phyloP scores from a whole-genome alignment of 2,888 invertebrate genomes.

The Drosophila longiperda region DNA sequence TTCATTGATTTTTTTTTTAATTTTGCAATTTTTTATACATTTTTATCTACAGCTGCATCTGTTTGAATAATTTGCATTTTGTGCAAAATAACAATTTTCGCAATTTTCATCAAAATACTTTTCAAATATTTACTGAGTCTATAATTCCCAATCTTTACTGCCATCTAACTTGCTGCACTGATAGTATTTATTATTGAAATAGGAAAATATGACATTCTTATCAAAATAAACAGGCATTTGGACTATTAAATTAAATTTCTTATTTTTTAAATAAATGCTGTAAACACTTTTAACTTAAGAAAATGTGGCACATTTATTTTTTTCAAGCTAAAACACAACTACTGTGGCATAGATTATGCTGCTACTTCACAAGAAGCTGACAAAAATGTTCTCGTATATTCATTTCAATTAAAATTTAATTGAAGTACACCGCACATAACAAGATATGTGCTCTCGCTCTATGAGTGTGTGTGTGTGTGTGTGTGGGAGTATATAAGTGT shows the following conservation, averaged over 20 bases:
- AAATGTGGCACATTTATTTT: neutral
- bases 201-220: slow-evolving; percentile 14
- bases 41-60: slow-evolving; percentile 24
- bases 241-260: neutral
- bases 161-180: neutral
- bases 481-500: neutral
- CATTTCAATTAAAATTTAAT: slow-evolving; percentile 80
- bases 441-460: slow-evolving; percentile 27
- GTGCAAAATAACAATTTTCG: slow-evolving; percentile 44
- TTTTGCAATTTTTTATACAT: slow-evolving; percentile 4
- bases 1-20: slow-evolving; percentile 3
- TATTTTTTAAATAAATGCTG: neutral
- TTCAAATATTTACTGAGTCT: slow-evolving; percentile 32
- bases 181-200: neutral
- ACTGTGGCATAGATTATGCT: slow-evolving; percentile 46
- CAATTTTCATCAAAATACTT: slow-evolving; percentile 38
- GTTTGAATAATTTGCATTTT: slow-evolving; percentile 50
- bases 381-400: slow-evolving; percentile 53
- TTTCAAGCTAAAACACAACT: neutral
- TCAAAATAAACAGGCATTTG: neutral
- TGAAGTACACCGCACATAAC: slow-evolving; percentile 63
- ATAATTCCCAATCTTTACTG: neutral
- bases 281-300: neutral
- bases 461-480: slow-evolving; percentile 5
- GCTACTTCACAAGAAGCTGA: slow-evolving; percentile 47